Percentiles rank a stretch among this genome's conserved stretches.
Evolutionary conservation across 2,888 invertebrate species (phyloP).

Genomic region (Seira musarum): DNA sequence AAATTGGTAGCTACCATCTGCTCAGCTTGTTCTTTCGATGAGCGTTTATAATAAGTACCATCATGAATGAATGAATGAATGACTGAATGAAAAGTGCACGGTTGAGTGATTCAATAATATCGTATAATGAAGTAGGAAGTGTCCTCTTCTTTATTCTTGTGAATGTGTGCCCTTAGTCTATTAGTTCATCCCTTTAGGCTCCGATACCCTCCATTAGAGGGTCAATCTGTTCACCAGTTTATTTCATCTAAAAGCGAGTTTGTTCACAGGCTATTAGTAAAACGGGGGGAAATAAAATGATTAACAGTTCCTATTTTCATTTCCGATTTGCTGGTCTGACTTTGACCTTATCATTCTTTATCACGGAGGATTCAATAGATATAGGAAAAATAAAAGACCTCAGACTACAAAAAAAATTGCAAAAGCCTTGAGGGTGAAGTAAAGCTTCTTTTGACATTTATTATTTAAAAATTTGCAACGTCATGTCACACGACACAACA

Average conservation of each 20-base stretch:
- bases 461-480: too few species aligned
- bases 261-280: conserved; percentile 60
- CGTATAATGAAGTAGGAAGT: conserved; percentile 44
- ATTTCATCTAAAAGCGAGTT: background rate
- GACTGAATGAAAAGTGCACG: conserved; percentile 34
- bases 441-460: too few species aligned
- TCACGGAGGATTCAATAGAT: too few species aligned
- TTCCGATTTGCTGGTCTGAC: conserved; percentile 41
- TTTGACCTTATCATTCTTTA: background rate
- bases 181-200: conserved; percentile 58
- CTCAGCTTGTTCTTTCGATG: conserved; percentile 23
- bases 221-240: conserved; percentile 46
- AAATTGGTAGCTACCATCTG: conserved; percentile 40
- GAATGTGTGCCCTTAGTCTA: conserved; percentile 50
- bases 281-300: conserved; percentile 27
- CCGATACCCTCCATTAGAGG: conserved; percentile 60
- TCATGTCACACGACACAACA: too few species aligned
- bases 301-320: conserved; percentile 31
- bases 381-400: too few species aligned
- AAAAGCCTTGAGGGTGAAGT: too few species aligned
- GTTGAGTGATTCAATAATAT: conserved; percentile 43
- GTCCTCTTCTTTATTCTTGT: conserved; percentile 11
- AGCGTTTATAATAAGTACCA: conserved; percentile 16
- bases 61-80: conserved; percentile 23
- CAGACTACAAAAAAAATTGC: too few species aligned